Conservation (phyloP, 1,140 invertebrate genomes). For the Lepidurus couesii region DNA sequence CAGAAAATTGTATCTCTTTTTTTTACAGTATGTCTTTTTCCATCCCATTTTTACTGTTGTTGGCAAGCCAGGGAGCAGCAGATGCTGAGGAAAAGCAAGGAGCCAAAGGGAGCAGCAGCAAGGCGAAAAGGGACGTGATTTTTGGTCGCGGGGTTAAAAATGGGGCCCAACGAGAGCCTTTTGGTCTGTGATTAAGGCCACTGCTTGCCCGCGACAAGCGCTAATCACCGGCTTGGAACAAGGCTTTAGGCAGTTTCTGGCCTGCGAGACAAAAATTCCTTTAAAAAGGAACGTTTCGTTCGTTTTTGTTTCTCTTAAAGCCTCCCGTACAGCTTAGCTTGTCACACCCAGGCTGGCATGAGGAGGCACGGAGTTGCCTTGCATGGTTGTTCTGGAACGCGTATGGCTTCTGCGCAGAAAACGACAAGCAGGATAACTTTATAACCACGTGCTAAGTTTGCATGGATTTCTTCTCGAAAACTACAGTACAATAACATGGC, state of each 20-base stretch:
- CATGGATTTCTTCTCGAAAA: too few relatives aligned
- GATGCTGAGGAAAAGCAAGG: not conserved
- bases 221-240: slow-evolving; percentile 21
- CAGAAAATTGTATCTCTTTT: too few relatives aligned
- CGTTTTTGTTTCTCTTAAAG: not conserved
- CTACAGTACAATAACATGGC: too few relatives aligned
- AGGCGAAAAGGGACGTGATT: slow-evolving; percentile 3
- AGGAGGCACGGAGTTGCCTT: too few relatives aligned
- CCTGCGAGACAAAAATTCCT: not conserved
- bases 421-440: too few relatives aligned
- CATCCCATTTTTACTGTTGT: not conserved
- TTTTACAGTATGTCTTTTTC: too few relatives aligned
- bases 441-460: too few relatives aligned
- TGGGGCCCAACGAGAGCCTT: not conserved
- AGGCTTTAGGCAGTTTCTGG: not conserved
- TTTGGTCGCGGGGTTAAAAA: not conserved
- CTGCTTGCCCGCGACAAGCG: slow-evolving; percentile 16
- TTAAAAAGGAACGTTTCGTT: not conserved
- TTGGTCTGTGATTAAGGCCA: slow-evolving; percentile 3
- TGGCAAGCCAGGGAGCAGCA: not conserved
- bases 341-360: too few relatives aligned
- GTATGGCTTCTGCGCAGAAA: too few relatives aligned
- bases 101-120: not conserved
- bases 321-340: too few relatives aligned
- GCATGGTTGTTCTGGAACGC: too few relatives aligned